These are phyloP conservation scores for Keiferia lycopersicella DNA, from an alignment of 2,888 invertebrate genomes.

Conservation along the genomic window DNA sequence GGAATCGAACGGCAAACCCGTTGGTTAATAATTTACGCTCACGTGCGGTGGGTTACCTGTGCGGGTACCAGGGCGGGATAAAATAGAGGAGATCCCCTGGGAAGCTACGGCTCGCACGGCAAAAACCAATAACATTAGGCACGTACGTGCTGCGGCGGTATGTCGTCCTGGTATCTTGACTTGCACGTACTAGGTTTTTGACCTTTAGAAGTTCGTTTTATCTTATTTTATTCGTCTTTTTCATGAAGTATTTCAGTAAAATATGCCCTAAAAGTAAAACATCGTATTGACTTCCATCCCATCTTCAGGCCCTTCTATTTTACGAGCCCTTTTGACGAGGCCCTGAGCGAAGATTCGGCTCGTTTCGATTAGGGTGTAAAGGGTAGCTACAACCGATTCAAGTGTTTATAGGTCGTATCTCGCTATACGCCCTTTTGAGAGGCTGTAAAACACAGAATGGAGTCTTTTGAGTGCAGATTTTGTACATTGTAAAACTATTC, in stretches of 20 bases:
- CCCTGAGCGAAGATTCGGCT: conserved; percentile 22
- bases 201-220: background rate
- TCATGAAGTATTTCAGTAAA: background rate
- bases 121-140: conserved; percentile 76
- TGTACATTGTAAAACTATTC: conserved; percentile 2
- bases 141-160: conserved; percentile 57
- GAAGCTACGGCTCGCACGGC: conserved; percentile 54
- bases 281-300: conserved; percentile 14
- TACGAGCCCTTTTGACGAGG: conserved; percentile 11
- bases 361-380: conserved; percentile 36
- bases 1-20: conserved; percentile 20
- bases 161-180: conserved; percentile 53
- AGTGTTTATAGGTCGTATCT: conserved; percentile 37
- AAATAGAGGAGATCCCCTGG: conserved; percentile 65
- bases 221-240: background rate
- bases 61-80: conserved; percentile 59
- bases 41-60: conserved; percentile 47
- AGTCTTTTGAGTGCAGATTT: conserved; percentile 11
- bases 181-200: conserved; percentile 28
- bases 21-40: conserved; percentile 55
- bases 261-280: background rate
- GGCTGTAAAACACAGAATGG: conserved; percentile 19
- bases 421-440: conserved; percentile 15
- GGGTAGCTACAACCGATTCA: conserved; percentile 37
- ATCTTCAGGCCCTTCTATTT: conserved; percentile 12